Conservation (phyloP, 2,888 invertebrate species). For the Apamea crenata region DNA sequence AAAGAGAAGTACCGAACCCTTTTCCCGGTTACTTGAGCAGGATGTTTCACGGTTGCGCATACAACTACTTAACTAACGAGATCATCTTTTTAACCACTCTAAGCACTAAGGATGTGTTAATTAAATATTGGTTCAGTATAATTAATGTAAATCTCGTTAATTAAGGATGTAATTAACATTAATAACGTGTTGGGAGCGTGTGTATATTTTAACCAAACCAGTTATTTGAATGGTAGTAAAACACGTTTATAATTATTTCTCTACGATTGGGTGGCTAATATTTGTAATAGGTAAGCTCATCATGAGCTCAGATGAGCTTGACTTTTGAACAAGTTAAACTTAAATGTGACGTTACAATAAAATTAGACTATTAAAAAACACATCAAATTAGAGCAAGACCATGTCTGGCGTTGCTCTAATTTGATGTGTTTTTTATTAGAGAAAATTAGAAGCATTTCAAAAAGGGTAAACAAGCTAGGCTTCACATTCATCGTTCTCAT, state of each 20-base stretch:
- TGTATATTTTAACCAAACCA: slow-evolving; percentile 13
- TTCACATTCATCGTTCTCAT: no score
- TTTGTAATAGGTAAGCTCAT: background rate
- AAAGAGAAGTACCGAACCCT: background rate
- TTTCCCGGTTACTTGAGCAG: background rate
- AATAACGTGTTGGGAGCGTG: slow-evolving; percentile 4
- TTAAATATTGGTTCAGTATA: slow-evolving; percentile 41
- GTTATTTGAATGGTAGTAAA: slow-evolving; percentile 20
- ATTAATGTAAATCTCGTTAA: slow-evolving; percentile 27
- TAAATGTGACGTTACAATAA: no score
- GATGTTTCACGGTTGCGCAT: background rate
- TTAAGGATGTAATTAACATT: slow-evolving; percentile 44
- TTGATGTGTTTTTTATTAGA: background rate
- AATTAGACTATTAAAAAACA: no score
- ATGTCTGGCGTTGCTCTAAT: no score
- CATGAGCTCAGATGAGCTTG: no score
- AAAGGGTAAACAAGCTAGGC: background rate
- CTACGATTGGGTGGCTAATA: background rate
- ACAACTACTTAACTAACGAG: background rate
- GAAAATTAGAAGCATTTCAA: background rate
- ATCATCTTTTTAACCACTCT: background rate
- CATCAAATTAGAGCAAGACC: no score
- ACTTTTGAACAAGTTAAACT: no score
- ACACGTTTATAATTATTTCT: slow-evolving; percentile 12
- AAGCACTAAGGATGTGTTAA: slow-evolving; percentile 40